Evolutionary conservation across 2,797 vertebrate species (phyloP), one percentile per base, ranked within the genome.

Genomic region (Tragelaphus eurycerus): DNA sequence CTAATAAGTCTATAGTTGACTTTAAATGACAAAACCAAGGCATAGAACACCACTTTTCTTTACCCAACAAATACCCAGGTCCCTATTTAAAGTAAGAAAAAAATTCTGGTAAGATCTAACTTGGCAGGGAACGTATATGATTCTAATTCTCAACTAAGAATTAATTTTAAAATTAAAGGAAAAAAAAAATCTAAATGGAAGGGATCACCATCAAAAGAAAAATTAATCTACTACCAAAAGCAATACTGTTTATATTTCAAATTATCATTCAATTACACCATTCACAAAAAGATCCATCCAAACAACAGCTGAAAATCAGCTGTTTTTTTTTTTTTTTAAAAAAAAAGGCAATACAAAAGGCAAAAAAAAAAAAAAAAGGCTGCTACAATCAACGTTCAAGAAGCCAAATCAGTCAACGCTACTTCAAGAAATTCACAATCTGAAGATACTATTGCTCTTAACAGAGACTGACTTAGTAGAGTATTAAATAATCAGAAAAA

Each of bases 401-500:
- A 95, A 88, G 23, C 12, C 31, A 71, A 86, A 88, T 92, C 55
- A 57, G 67, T 3, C 57, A 93, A 81, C 43, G 34, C 85, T 95
- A 90, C 34, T 89, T 95, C 31, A 90, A 54, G 60, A 95, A 96
- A 81, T 67, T 64, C n/a, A 79, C 23, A 84, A 84, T 93, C 25
- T 94, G 21, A 96, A 96, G 59, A 95, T 13, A 96, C 29, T 93
- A 57, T 57, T 76, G 46, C 59, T 60, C 29, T 87, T 48, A 93
- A 93, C 3, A 86, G 12, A 38, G 46, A 95, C 67, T 93, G 27
- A 95, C 78, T 92, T 88, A 89, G 83, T n/a, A 82, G 54, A 29
- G 81, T 96, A 57, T 57, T 95, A 90, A 98, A 89, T 93, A 95
- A 93, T 86, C n/a, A 87, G 86, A 87, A 97, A 96, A 92, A 96